Conservation (phyloP, 2,888 invertebrate species). For the Oxytorus armatus region DNA sequence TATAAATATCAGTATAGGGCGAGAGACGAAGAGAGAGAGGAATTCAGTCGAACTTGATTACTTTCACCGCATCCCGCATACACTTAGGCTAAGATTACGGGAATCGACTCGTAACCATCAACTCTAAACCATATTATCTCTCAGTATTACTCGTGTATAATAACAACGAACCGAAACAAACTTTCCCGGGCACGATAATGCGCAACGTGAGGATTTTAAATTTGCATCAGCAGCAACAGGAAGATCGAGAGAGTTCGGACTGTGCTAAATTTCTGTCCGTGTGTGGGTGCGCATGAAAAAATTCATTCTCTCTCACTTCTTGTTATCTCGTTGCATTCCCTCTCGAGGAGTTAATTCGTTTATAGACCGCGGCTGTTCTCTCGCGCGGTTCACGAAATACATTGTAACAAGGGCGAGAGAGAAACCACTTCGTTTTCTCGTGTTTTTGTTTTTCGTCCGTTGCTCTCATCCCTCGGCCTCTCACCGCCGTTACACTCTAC, state of each 20-base stretch:
- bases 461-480: conserved; percentile 14
- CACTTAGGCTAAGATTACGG: conserved; percentile 46
- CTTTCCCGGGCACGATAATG: conserved; percentile 43
- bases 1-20: no score
- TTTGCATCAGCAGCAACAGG: not conserved
- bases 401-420: not conserved
- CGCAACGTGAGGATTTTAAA: conserved; percentile 8
- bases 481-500: not conserved
- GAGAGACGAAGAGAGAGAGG: not conserved
- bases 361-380: conserved; percentile 19
- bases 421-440: not conserved
- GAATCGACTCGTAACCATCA: conserved; percentile 45
- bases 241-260: not conserved
- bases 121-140: conserved; percentile 47
- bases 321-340: conserved; percentile 13
- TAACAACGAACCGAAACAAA: conserved; percentile 52
- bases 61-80: not conserved
- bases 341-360: conserved; percentile 49
- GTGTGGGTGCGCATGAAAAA: not conserved
- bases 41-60: conserved; percentile 18
- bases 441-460: not conserved
- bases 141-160: conserved; percentile 21
- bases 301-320: conserved; percentile 31
- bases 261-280: not conserved
- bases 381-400: conserved; percentile 20